These are phyloP conservation scores for Poeciliopsis turneri DNA, from an alignment of 2,797 vertebrate species.

Conservation along the genomic window DNA sequence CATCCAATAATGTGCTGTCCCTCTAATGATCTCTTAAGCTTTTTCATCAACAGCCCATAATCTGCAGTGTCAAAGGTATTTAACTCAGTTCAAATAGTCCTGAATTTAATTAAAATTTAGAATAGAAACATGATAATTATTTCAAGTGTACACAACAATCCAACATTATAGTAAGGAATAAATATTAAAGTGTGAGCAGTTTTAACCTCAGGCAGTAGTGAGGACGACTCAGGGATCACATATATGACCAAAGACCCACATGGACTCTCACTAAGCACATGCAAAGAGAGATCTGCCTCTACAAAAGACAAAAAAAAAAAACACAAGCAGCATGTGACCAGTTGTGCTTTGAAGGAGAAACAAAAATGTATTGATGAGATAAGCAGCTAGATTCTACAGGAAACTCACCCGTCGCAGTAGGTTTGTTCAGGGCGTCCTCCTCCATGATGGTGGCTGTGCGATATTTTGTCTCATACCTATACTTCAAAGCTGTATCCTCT, in stretches of 20 bases:
- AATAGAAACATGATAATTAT: background rate
- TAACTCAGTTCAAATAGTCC: background rate
- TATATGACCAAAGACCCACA: slow-evolving; percentile 89
- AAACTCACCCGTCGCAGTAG: slow-evolving; percentile 79
- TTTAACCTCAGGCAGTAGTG: slow-evolving; percentile 86
- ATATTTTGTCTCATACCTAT: slow-evolving; percentile 85
- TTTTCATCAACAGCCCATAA: background rate
- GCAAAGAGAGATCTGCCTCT: slow-evolving; percentile 87
- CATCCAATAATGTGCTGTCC: background rate
- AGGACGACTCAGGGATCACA: slow-evolving; percentile 84
- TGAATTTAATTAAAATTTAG: background rate
- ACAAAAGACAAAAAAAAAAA: slow-evolving; percentile 8
- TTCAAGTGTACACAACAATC: background rate
- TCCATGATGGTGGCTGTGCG: slow-evolving; percentile 86
- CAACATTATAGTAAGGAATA: background rate
- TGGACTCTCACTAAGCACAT: slow-evolving; percentile 76
- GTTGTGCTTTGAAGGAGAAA: background rate
- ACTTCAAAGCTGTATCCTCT: slow-evolving; percentile 83
- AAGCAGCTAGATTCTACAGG: background rate
- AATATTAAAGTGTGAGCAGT: background rate
- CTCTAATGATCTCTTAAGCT: background rate
- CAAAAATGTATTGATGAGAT: background rate
- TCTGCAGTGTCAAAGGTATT: background rate
- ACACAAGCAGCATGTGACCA: slow-evolving; percentile 1
- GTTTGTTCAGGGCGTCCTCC: slow-evolving; percentile 83